Percentiles rank a stretch among this genome's conserved stretches.
Conservation (phyloP, 2,113 vertebrate species). For the Coptodon rendalli region DNA sequence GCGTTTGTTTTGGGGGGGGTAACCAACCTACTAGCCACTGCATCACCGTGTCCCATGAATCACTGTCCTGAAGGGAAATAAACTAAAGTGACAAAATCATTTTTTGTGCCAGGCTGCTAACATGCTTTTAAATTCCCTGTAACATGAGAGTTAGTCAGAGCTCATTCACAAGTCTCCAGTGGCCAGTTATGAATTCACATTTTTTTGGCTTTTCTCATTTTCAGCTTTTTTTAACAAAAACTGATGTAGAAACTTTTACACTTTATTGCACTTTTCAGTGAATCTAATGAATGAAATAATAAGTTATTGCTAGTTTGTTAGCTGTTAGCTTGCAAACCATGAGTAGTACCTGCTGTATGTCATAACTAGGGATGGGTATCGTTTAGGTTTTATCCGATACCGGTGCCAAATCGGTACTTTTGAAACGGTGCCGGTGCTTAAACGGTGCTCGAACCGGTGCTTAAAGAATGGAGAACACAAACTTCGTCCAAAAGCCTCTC, state of each 20-base stretch:
- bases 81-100: background rate
- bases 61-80: background rate
- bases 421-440: too few species aligned
- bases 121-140: background rate
- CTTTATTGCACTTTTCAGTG: background rate
- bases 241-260: fast-evolving
- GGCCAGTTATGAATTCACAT: background rate
- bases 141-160: background rate
- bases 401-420: too few species aligned
- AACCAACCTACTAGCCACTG: background rate
- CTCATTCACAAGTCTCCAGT: background rate
- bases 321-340: background rate
- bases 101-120: background rate
- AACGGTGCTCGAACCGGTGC: too few species aligned
- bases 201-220: background rate
- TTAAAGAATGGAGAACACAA: too few species aligned
- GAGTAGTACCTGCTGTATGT: background rate
- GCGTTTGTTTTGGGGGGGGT: background rate
- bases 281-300: background rate
- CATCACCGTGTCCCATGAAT: background rate
- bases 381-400: too few species aligned
- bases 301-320: background rate
- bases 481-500: too few species aligned
- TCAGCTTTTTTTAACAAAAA: background rate
- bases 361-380: too few species aligned